Evolutionary conservation across 2,888 invertebrate species (phyloP).

Genomic region (Oscheius sp.): DNA sequence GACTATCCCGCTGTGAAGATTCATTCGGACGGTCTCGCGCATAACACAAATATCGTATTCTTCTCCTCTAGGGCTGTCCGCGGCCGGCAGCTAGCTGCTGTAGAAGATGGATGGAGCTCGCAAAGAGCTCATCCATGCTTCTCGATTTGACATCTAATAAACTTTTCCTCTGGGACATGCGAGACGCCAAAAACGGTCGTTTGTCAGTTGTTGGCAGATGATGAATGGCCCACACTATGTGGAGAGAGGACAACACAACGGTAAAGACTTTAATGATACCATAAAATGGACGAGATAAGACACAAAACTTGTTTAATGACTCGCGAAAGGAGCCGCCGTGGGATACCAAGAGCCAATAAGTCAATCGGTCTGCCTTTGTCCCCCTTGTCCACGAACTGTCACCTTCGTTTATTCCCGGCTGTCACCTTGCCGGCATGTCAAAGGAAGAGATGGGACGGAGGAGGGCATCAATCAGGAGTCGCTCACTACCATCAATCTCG

Average conservation of each 20-base stretch:
- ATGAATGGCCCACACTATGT: constrained; percentile 20
- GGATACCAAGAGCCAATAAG: background rate
- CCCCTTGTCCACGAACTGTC: constrained; percentile 8
- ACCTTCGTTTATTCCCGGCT: constrained; percentile 17
- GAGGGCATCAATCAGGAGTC: constrained; percentile 33
- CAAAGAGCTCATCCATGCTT: constrained; percentile 24
- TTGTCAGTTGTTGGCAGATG: constrained; percentile 33
- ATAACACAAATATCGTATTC: constrained; percentile 6
- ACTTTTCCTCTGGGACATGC: constrained; percentile 33
- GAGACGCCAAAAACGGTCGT: constrained; percentile 29
- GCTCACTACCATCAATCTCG: constrained; percentile 33
- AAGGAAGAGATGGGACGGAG: constrained; percentile 16
- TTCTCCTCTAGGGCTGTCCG: background rate
- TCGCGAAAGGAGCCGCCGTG: constrained; percentile 30
- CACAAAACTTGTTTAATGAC: constrained; percentile 37
- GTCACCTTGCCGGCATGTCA: constrained; percentile 26
- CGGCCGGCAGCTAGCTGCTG: constrained; percentile 1
- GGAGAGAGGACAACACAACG: background rate
- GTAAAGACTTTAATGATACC: constrained; percentile 31
- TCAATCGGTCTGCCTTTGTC: constrained; percentile 1
- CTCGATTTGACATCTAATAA: constrained; percentile 40
- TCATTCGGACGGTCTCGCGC: constrained; percentile 23
- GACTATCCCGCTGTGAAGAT: constrained; percentile 23
- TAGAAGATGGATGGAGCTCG: constrained; percentile 29
- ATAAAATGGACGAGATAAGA: constrained; percentile 32